A percentile compares a stretch with the other conserved stretches of the same genome.
phyloP scores from a whole-genome alignment of 2,113 vertebrate species.

The Zapus hudsonius region DNA sequence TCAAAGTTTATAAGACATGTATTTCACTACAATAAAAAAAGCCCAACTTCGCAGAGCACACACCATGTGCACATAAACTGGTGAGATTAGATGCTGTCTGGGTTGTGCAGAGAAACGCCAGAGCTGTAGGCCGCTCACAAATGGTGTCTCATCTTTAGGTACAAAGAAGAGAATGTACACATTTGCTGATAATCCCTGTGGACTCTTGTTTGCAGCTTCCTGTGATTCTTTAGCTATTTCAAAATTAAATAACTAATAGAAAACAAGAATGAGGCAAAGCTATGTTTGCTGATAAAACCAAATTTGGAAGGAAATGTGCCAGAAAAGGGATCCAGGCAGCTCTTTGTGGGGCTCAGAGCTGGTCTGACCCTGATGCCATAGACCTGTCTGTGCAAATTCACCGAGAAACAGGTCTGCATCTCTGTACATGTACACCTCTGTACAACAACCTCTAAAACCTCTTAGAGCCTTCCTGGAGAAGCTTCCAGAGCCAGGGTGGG shows the following conservation, averaged over 20 bases:
- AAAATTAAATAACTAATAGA: background rate
- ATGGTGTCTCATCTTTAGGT: background rate
- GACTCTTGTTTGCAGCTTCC: background rate
- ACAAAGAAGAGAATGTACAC: background rate
- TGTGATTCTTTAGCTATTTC: background rate
- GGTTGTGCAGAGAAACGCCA: fast-evolving
- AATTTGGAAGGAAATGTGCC: fast-evolving
- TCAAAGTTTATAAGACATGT: background rate
- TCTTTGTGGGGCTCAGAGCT: background rate
- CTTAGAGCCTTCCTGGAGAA: background rate
- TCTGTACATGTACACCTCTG: no score
- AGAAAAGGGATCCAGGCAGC: background rate
- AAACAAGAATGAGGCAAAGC: background rate
- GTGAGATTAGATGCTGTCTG: background rate
- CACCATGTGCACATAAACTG: background rate
- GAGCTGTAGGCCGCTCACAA: background rate
- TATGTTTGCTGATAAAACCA: background rate
- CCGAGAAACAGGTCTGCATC: background rate
- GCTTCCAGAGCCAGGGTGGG: background rate
- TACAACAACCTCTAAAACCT: background rate
- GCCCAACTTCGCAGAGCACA: background rate
- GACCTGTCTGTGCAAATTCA: background rate
- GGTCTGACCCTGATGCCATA: background rate
- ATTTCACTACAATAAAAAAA: background rate
- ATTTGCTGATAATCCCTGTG: background rate